Conservation (phyloP, 2,888 invertebrate species). For the Gymnoscelis rufifasciata region DNA sequence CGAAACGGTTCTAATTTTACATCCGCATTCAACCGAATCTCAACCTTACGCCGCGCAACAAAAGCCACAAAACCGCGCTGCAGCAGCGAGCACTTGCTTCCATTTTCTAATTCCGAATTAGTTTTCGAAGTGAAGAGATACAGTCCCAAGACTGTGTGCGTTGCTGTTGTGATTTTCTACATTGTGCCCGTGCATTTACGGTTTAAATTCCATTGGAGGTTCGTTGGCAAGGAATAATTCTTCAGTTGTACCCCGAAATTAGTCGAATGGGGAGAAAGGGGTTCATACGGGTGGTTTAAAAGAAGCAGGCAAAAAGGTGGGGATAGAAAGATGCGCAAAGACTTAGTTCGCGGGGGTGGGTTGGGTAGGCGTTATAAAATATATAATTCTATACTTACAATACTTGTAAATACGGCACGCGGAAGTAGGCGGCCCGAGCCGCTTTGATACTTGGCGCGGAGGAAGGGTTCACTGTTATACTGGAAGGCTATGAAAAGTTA, state of each 20-base stretch:
- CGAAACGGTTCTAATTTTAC: slow-evolving; percentile 77
- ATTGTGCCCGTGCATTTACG: slow-evolving; percentile 40
- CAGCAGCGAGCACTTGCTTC: slow-evolving; percentile 58
- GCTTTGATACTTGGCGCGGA: slow-evolving; percentile 48
- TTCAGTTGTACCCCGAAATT: slow-evolving; percentile 79
- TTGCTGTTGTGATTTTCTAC: slow-evolving; percentile 36
- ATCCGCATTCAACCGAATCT: slow-evolving; percentile 24
- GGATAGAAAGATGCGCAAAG: slow-evolving; percentile 79
- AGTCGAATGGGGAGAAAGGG: slow-evolving; percentile 79
- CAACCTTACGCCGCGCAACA: slow-evolving; percentile 27
- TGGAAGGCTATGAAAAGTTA: too few relatives aligned
- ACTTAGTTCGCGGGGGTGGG: slow-evolving; percentile 75
- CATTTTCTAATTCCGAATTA: slow-evolving; percentile 77
- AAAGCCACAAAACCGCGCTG: slow-evolving; percentile 33
- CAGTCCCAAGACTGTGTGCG: slow-evolving; percentile 73
- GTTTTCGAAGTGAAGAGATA: slow-evolving; percentile 80
- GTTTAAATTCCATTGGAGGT: slow-evolving; percentile 43
- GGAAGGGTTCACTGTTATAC: too few relatives aligned
- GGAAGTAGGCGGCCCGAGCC: slow-evolving; percentile 54
- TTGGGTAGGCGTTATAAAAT: slow-evolving; percentile 73
- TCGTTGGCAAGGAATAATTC: slow-evolving; percentile 74
- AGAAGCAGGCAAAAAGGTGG: slow-evolving; percentile 79
- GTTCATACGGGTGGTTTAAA: slow-evolving; percentile 79
- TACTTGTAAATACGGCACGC: slow-evolving; percentile 79
- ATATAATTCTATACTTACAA: slow-evolving; percentile 80